phyloP scores from a whole-genome alignment of 2,888 invertebrate genomes.

The Neoscelio sp. region DNA sequence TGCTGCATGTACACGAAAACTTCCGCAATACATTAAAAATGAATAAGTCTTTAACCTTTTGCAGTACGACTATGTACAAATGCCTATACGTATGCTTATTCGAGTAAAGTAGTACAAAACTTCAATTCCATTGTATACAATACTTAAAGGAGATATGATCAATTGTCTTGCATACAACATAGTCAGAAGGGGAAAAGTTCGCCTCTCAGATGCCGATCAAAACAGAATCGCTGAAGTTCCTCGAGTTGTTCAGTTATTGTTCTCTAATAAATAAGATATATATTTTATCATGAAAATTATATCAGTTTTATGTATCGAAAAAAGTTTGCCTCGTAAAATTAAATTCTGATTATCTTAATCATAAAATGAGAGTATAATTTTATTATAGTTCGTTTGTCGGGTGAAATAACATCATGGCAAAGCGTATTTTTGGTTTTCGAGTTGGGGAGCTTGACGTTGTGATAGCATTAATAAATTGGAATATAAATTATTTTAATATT shows the following conservation, averaged over 20 bases:
- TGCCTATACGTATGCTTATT: conserved; percentile 57
- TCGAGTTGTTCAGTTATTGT: conserved; percentile 6
- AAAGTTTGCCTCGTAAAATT: too few species aligned
- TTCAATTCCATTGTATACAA: conserved; percentile 49
- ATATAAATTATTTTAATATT: too few species aligned
- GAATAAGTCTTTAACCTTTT: conserved; percentile 66
- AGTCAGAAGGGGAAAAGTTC: conserved; percentile 16
- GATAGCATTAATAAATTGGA: too few species aligned
- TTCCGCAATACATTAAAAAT: conserved; percentile 65
- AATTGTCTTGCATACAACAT: conserved; percentile 53
- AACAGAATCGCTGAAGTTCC: conserved; percentile 4
- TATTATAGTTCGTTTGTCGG: too few species aligned
- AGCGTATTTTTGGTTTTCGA: too few species aligned
- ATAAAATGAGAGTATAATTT: too few species aligned
- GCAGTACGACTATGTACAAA: conserved; percentile 55
- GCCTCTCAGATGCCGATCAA: conserved; percentile 2
- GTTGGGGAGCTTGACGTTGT: too few species aligned
- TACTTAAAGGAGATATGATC: conserved; percentile 63
- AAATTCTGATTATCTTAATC: too few species aligned
- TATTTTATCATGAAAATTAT: too few species aligned
- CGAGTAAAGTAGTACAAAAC: conserved; percentile 59
- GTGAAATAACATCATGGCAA: too few species aligned
- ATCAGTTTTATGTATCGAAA: too few species aligned
- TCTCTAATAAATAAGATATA: too few species aligned
- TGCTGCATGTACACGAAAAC: conserved; percentile 39